Base-by-base conservation (phyloP, 2,113 vertebrate species). In the Brachyhypopomus occidentalis region DNA sequence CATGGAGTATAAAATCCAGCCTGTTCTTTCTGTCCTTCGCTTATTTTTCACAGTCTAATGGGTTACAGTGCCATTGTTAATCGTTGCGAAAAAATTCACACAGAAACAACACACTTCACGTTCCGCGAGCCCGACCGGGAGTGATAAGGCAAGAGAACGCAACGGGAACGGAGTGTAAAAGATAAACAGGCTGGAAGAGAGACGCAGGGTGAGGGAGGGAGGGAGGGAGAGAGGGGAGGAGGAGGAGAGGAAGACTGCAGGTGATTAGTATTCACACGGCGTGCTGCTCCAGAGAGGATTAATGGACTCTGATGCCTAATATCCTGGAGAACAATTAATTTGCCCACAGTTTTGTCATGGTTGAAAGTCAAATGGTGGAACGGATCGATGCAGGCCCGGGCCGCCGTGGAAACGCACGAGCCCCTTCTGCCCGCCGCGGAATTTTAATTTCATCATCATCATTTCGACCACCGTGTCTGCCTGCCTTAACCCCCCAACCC, bases 251-350 rank as follows among this genome's bases (percentile, higher is more conserved):
- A 92, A 92, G 93, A 84, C 94, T 91, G 88, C 89, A 87, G 91
- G 90, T 92, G 88, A 97, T 99, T 97, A 98, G 96, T 96, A 99
- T 98, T 95, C 97, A 94, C 91, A 88, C 75, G 77, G 95, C 94
- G 91, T 96, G 92, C 89, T 85, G 89, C 97, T 95, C 95, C 95
- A 95, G 95, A 96, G 96, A 97, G 97, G 97, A 99, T 98, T 99
- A 99, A 98, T 99, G 95, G 97, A 97, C 95, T 97, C 96, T 98
- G 97, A 98, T 98, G 96, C 95, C 95, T 98, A 98, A 97, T 98
- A 98, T 98, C 97, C 96, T 96, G 95, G 95, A 98, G 97, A 97
- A 98, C 97, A 99, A 99, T 98, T 99, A 99, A 99, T 99, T 98
- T 98, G 96, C 97, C 96, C 97, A 97, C 96, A 97, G 96, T 98